Evolutionary conservation across 1,140 invertebrate species (phyloP).

Genomic region (Caenorhabditis elegans): DNA sequence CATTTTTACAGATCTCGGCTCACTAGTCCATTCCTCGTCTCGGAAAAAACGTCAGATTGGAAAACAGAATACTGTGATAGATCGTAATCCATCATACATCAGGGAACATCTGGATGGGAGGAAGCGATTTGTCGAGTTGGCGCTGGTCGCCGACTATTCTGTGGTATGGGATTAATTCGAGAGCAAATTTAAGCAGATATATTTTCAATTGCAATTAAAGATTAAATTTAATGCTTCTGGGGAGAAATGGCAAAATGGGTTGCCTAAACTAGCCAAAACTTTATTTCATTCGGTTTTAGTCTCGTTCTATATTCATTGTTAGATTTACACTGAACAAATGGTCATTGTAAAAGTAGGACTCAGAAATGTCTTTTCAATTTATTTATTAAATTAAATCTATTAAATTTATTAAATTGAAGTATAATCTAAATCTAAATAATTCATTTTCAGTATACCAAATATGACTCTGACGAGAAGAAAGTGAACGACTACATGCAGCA

Average conservation of each 20-base stretch:
- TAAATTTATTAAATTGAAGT: too few species aligned
- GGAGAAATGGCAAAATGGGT: too few species aligned
- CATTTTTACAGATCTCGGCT: neutral
- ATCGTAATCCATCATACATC: conserved; percentile 52
- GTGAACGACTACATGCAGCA: conserved; percentile 57
- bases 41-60: neutral
- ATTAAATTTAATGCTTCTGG: too few species aligned
- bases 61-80: neutral
- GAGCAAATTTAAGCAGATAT: too few species aligned
- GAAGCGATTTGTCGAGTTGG: conserved; percentile 60
- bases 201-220: too few species aligned
- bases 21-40: neutral
- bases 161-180: conserved; percentile 52
- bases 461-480: conserved; percentile 56
- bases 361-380: too few species aligned
- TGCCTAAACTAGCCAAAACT: too few species aligned
- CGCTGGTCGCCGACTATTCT: conserved; percentile 62
- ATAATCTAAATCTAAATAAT: neutral
- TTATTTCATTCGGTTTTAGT: too few species aligned
- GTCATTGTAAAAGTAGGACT: too few species aligned
- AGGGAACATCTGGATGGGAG: conserved; percentile 56
- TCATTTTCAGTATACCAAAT: conserved; percentile 61
- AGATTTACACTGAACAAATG: too few species aligned
- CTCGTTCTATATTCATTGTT: too few species aligned
- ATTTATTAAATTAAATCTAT: too few species aligned